Evolutionary conservation across 2,888 invertebrate species (phyloP), one percentile per base, ranked within the genome.

Genomic region (Zootermopsis nevadensis): DNA sequence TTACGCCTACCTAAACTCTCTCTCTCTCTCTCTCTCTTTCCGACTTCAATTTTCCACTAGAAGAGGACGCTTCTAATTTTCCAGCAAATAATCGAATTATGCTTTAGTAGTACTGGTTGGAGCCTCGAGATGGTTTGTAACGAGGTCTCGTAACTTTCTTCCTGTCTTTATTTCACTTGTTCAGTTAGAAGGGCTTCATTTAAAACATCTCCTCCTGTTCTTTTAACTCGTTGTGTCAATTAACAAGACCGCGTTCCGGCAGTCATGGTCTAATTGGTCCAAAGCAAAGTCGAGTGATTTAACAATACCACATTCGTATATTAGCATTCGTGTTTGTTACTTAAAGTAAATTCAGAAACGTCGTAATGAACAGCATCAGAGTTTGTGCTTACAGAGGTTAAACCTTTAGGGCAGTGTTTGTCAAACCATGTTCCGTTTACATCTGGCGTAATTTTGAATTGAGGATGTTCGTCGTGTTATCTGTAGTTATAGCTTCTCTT

Each of bases 41-140:
- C 27, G 1, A 60, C 60, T 60, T 60, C 60, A 60, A 60, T 60
- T 60, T 60, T 60, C 60, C 60, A 4, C n/a, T 60, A 12, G n/a
- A n/a, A n/a, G 6, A 60, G 60, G 15, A 55, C 27, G 60, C 60
- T 0, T 60, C 60, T 60, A n/a, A 60, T 60, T 60, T 60, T 60
- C 60, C 60, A 60, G 60, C n/a, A 60, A 60, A 60, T 60, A 60
- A 60, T 60, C 27, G 27, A 60, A n/a, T 60, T 60, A 60, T 27
- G 60, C n/a, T 60, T 60, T 2, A 60, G 27, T n/a, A n/a, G n/a
- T 60, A 27, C 60, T n/a, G 27, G 60, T 60, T 60, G n/a, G 60
- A n/a, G 27, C n/a, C 60, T 0, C 27, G 60, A 27, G 27, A 27
- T 60, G 60, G n/a, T n/a, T 15, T n/a, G 1, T 60, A n/a, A 60